Conservation (phyloP, 2,888 invertebrate species). For the Caenorhabditis wallacei region DNA sequence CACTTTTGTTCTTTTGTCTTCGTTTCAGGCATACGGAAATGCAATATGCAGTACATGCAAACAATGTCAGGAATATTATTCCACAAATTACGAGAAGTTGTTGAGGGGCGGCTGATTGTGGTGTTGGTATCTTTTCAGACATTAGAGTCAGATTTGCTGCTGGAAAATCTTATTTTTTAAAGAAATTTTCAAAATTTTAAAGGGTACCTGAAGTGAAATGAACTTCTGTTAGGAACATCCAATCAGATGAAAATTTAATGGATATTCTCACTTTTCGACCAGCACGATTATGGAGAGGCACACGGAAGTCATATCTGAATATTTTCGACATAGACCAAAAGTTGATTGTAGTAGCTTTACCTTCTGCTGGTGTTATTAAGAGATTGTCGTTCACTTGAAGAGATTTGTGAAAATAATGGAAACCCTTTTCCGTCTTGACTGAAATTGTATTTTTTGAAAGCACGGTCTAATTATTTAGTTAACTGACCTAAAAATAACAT, state of each 20-base stretch:
- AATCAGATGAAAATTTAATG: slow-evolving; percentile 88
- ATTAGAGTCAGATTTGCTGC: slow-evolving; percentile 49
- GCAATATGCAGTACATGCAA: slow-evolving; percentile 47
- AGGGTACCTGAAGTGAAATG: slow-evolving; percentile 90
- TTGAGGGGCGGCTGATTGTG: slow-evolving; percentile 46
- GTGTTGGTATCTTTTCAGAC: slow-evolving; percentile 39
- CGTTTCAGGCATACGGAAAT: slow-evolving; percentile 52
- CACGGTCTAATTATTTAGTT: too few species aligned
- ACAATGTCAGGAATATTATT: slow-evolving; percentile 55
- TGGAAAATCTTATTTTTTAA: background rate
- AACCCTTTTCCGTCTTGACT: slow-evolving; percentile 74
- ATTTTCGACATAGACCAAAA: background rate
- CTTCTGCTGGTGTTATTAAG: slow-evolving; percentile 66
- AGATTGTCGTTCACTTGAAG: slow-evolving; percentile 64
- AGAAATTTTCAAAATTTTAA: background rate
- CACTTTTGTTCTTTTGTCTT: slow-evolving; percentile 55
- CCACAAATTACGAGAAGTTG: slow-evolving; percentile 45
- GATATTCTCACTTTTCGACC: slow-evolving; percentile 73
- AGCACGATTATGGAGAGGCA: slow-evolving; percentile 72
- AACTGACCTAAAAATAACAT: slow-evolving; percentile 67
- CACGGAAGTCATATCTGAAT: slow-evolving; percentile 71
- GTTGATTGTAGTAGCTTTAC: slow-evolving; percentile 8
- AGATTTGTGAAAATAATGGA: slow-evolving; percentile 72
- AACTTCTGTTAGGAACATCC: slow-evolving; percentile 94
- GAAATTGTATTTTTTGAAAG: slow-evolving; percentile 32